Percentiles rank a stretch among this genome's conserved stretches.
phyloP scores from a whole-genome alignment of 2,797 vertebrate genomes.

The Muraenolepis orangiensis region DNA sequence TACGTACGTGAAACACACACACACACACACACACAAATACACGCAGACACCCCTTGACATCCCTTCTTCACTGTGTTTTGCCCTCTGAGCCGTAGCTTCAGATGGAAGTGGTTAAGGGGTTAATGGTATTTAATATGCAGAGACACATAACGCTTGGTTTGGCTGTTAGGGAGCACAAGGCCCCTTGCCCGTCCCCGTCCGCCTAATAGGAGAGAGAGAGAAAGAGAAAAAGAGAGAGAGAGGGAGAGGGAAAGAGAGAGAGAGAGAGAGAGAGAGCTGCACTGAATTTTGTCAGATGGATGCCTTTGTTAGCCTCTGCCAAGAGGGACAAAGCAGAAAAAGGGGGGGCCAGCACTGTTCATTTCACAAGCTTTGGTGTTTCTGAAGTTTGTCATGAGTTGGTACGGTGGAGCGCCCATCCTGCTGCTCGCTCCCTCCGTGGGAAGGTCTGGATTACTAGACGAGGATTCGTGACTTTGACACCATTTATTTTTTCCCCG shows the following conservation, averaged over 20 bases:
- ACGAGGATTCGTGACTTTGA: constrained; percentile 2
- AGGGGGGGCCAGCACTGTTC: constrained; percentile 67
- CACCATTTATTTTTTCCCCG: neutral
- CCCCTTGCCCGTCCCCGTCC: constrained; percentile 80
- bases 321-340: constrained; percentile 61
- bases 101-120: constrained; percentile 85
- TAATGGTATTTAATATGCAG: constrained; percentile 95
- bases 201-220: constrained; percentile 56
- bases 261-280: constrained; percentile 55
- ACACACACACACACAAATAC: constrained; percentile 55
- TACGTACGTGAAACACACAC: neutral
- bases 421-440: constrained; percentile 2
- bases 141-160: constrained; percentile 86
- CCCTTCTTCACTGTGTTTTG: constrained; percentile 48
- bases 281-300: constrained; percentile 55
- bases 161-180: constrained; percentile 75
- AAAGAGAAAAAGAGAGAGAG: constrained; percentile 58
- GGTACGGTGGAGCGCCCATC: constrained; percentile 11
- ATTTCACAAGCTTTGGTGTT: constrained; percentile 60
- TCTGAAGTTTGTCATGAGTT: constrained; percentile 24
- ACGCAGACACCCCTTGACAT: constrained; percentile 39
- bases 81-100: constrained; percentile 68
- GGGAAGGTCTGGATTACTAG: constrained; percentile 4
- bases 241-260: constrained; percentile 58
- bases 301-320: constrained; percentile 63